These are phyloP conservation scores for Accipiter virgatus DNA, from an alignment of 2,113 vertebrate genomes.

Conservation along the genomic window DNA sequence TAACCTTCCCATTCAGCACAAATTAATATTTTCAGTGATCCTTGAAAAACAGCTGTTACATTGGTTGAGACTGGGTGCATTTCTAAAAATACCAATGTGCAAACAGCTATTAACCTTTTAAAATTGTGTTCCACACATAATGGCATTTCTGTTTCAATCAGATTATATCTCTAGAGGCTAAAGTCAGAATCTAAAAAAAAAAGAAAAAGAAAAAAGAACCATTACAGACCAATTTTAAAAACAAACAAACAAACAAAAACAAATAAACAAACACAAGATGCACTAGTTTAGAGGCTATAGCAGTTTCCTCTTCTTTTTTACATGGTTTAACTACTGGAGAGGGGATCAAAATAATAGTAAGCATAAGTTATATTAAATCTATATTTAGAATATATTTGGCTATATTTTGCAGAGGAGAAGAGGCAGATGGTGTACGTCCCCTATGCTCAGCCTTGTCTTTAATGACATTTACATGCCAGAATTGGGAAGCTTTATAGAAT, in stretches of 20 bases:
- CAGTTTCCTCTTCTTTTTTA: neutral
- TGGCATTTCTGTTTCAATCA: neutral
- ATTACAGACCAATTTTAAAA: neutral
- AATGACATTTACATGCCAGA: neutral
- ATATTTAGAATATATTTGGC: neutral
- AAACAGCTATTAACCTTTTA: neutral
- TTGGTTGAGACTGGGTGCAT: neutral
- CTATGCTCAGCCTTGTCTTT: neutral
- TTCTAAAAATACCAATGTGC: neutral
- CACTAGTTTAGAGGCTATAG: neutral
- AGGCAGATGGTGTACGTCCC: rapidly evolving
- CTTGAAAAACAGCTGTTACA: neutral
- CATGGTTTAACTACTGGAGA: neutral
- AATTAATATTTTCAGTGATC: neutral
- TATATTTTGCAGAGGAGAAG: neutral
- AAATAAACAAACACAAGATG: neutral
- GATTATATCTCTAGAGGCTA: neutral
- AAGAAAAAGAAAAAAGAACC: neutral
- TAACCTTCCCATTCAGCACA: neutral
- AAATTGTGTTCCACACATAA: neutral
- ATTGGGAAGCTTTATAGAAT: neutral
- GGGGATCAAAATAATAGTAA: neutral
- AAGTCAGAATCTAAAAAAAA: neutral
- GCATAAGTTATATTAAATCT: neutral
- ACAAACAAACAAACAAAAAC: neutral